Evolutionary conservation across 2,797 vertebrate genomes (phyloP).

Genomic region (Coracias cyanogaster): DNA sequence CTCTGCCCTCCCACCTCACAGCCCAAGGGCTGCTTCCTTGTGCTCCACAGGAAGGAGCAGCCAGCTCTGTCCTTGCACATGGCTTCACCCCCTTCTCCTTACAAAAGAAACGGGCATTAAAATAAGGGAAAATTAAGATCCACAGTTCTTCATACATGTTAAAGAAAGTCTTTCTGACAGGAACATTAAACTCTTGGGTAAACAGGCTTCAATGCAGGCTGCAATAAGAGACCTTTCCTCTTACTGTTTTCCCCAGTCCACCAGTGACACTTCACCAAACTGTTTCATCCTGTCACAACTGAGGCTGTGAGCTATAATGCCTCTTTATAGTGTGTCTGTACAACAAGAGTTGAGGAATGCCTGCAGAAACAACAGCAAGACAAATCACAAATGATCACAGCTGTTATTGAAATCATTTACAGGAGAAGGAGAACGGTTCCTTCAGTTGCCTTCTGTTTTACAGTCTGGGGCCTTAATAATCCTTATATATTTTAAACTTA

Average conservation of each 20-base stretch:
- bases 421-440: background rate
- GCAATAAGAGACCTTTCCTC: background rate
- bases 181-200: background rate
- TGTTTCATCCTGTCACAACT: background rate
- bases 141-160: background rate
- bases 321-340: background rate
- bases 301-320: background rate
- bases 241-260: background rate
- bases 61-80: background rate
- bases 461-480: background rate
- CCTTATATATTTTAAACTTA: background rate
- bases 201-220: background rate
- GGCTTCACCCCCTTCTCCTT: background rate
- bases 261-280: background rate
- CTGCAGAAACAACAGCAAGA: background rate
- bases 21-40: background rate
- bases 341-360: background rate
- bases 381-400: background rate
- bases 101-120: background rate
- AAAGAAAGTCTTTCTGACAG: background rate
- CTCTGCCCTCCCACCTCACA: fast-evolving
- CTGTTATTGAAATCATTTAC: background rate
- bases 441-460: background rate
- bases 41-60: background rate
- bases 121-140: background rate